Conservation (phyloP, 2,797 vertebrate species). For the Phoeniculus purpureus region DNA sequence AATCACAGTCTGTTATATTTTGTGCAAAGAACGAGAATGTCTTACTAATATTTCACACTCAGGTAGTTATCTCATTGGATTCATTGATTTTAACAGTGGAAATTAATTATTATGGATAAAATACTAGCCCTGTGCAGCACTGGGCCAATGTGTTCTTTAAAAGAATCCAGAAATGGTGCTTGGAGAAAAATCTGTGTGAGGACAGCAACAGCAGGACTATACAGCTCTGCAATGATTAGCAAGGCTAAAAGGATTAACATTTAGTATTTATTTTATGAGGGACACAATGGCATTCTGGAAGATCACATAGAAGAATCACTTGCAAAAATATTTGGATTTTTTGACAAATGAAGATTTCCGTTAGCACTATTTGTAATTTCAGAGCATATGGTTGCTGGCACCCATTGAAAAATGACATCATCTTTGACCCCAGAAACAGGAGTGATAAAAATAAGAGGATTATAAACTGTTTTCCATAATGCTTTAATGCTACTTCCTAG, state of each 20-base stretch:
- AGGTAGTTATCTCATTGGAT: not conserved
- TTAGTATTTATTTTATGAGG: conserved; percentile 7
- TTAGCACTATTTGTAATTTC: conserved; percentile 43
- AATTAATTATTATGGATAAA: not conserved
- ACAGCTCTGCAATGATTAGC: not conserved
- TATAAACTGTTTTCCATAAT: conserved; percentile 48
- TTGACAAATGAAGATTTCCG: not conserved
- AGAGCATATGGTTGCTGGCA: conserved; percentile 34
- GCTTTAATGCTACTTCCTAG: conserved; percentile 45
- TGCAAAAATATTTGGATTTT: not conserved
- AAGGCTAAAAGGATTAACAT: conserved; percentile 49
- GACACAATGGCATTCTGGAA: conserved; percentile 26
- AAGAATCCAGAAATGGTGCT: not conserved
- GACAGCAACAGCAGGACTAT: not conserved
- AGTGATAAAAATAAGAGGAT: conserved; percentile 62
- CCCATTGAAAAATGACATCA: conserved; percentile 55
- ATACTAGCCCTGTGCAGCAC: not conserved
- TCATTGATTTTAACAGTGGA: not conserved
- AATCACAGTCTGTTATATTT: not conserved
- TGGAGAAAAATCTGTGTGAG: not conserved
- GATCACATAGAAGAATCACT: not conserved
- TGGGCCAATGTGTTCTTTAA: not conserved
- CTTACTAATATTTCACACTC: not conserved
- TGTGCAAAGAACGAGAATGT: not conserved
- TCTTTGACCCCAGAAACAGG: conserved; percentile 42